Conservation (phyloP, 2,113 vertebrate species). For the Atrichornis clamosus region DNA sequence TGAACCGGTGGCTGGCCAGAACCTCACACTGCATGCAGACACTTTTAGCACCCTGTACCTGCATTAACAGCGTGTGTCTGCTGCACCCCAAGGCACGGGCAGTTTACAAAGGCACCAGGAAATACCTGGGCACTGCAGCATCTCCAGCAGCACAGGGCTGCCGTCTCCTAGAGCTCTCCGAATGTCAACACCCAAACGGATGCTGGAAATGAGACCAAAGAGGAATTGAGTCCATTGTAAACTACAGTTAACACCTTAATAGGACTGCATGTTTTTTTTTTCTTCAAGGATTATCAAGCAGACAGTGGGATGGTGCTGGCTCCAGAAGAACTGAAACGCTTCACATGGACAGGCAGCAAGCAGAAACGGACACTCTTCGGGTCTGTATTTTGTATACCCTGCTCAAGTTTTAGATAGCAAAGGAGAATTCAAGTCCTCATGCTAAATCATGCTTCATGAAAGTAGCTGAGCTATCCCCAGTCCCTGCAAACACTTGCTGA, state of each 20-base stretch:
- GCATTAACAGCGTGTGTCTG: neutral
- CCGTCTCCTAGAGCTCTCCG: neutral
- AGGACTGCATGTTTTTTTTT: neutral
- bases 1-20: neutral
- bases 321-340: conserved; percentile 81
- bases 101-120: neutral
- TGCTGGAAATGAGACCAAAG: neutral
- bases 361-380: conserved; percentile 71
- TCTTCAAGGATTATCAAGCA: conserved; percentile 79
- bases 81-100: neutral
- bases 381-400: neutral
- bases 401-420: neutral
- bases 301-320: conserved; percentile 83
- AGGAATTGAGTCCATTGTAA: neutral
- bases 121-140: neutral
- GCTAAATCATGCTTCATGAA: neutral
- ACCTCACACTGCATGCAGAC: neutral
- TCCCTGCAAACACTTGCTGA: neutral
- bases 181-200: neutral
- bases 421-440: neutral
- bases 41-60: neutral
- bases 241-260: neutral
- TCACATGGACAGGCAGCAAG: conserved; percentile 77
- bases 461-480: neutral
- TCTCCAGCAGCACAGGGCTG: neutral